phyloP scores from a whole-genome alignment of 2,888 invertebrate genomes.

The Theristus sp. region DNA sequence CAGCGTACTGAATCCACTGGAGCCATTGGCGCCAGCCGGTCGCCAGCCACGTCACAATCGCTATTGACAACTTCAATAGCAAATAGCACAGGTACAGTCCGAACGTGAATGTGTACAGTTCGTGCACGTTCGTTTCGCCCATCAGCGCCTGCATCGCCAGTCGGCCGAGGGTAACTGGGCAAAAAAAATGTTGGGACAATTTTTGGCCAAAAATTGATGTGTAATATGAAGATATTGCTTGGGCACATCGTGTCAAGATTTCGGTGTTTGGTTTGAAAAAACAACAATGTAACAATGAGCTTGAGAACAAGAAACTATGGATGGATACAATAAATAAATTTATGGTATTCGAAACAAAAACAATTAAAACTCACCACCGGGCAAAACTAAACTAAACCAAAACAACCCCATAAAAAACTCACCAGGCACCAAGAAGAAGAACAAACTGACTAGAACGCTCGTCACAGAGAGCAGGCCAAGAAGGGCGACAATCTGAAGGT shows the following conservation, averaged over 20 bases:
- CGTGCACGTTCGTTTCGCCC: constrained; percentile 52
- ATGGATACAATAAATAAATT: too few relatives aligned
- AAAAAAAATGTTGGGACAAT: background rate
- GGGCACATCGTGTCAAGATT: too few relatives aligned
- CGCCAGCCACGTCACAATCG: constrained; percentile 68
- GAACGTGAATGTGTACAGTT: constrained; percentile 82
- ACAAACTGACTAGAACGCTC: constrained; percentile 58
- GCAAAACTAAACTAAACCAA: too few relatives aligned
- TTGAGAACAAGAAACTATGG: too few relatives aligned
- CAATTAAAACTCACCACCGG: too few relatives aligned
- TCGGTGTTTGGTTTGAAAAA: too few relatives aligned
- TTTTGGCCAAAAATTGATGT: background rate
- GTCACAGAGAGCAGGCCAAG: constrained; percentile 60
- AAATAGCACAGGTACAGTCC: constrained; percentile 90
- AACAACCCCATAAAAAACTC: too few relatives aligned
- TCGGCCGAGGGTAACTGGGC: constrained; percentile 2
- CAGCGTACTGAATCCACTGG: background rate
- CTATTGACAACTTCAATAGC: constrained; percentile 56
- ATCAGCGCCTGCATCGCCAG: constrained; percentile 1
- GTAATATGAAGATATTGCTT: too few relatives aligned
- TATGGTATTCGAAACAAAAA: too few relatives aligned
- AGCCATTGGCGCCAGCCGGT: constrained; percentile 48
- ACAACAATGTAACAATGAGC: too few relatives aligned
- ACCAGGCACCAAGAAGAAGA: constrained; percentile 65
- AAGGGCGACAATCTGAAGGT: constrained; percentile 36